These are phyloP conservation scores for Alligator mississippiensis DNA, from an alignment of 2,113 vertebrate genomes.

Conservation along the genomic window DNA sequence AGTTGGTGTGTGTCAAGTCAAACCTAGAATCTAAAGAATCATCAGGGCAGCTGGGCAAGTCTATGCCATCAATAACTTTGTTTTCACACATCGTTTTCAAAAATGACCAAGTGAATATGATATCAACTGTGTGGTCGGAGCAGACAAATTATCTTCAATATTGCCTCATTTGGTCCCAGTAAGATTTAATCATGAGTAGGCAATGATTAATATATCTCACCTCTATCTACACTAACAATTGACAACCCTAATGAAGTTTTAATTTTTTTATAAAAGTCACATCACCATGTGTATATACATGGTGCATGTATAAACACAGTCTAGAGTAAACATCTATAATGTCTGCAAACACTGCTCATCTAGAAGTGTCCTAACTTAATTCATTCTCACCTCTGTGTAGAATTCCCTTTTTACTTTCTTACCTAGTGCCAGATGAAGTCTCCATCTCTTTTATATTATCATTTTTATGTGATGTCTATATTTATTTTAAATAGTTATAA, in stretches of 20 bases:
- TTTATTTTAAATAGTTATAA: not conserved
- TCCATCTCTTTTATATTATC: not conserved
- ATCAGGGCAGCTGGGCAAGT: not conserved
- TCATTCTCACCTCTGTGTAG: not conserved
- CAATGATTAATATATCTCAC: not conserved
- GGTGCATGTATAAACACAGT: not conserved
- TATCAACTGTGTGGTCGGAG: not conserved
- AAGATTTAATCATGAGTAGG: not conserved
- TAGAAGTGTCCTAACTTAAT: not conserved
- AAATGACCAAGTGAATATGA: not conserved
- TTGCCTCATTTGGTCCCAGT: not conserved
- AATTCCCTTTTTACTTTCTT: not conserved
- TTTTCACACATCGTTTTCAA: not conserved
- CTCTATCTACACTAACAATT: not conserved
- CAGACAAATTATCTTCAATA: not conserved
- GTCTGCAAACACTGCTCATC: not conserved
- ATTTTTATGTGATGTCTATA: not conserved
- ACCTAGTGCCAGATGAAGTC: not conserved
- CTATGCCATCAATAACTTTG: not conserved
- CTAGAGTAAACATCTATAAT: not conserved
- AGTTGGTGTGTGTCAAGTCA: not conserved
- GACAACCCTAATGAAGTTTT: not conserved
- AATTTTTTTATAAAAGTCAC: not conserved
- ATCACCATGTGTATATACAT: rapidly evolving
- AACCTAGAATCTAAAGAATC: not conserved